phyloP scores from a whole-genome alignment of 2,113 vertebrate genomes.

The Eudyptes chrysolophus region DNA sequence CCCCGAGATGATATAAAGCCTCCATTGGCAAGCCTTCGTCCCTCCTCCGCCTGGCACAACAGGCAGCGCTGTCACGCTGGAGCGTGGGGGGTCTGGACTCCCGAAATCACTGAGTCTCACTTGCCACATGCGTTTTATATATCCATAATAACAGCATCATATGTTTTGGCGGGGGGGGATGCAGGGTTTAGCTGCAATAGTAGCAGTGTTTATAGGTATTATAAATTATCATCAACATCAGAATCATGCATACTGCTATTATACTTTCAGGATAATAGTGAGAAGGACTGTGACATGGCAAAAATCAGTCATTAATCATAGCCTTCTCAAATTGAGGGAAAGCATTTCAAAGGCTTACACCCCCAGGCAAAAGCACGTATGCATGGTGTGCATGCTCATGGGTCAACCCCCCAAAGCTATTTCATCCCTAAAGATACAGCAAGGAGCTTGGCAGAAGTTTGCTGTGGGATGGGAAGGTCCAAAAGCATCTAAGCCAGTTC shows the following conservation, averaged over 20 bases:
- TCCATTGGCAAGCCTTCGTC: background rate
- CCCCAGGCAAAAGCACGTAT: background rate
- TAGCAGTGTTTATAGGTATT: background rate
- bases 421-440: background rate
- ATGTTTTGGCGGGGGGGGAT: rapidly evolving
- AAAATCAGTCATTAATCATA: background rate
- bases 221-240: background rate
- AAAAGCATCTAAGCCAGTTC: background rate
- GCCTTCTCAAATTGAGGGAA: background rate
- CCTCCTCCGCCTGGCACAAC: background rate
- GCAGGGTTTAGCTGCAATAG: background rate
- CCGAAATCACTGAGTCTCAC: rapidly evolving
- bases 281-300: background rate
- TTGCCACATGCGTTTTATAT: background rate
- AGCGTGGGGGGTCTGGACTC: background rate
- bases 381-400: rapidly evolving
- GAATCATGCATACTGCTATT: background rate
- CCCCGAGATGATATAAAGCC: background rate
- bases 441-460: background rate
- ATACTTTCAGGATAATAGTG: background rate
- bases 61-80: rapidly evolving
- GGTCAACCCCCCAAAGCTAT: background rate
- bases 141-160: background rate
- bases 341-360: background rate
- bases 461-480: background rate